These are phyloP conservation scores for Polymixis flavicincta DNA, from an alignment of 2,888 invertebrate genomes.

Conservation along the genomic window DNA sequence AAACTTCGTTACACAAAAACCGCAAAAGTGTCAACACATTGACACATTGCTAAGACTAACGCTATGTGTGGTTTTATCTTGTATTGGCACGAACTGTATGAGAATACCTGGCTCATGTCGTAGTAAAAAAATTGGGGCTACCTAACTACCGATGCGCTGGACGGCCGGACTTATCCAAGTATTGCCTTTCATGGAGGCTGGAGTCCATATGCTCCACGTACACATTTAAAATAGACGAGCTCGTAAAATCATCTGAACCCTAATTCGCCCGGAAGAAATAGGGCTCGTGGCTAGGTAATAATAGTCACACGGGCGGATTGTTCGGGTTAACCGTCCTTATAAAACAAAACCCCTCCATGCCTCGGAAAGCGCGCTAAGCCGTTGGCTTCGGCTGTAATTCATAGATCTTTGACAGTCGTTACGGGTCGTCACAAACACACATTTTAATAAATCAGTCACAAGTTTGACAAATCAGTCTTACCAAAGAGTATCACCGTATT, in stretches of 20 bases:
- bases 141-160: too few species aligned
- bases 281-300: too few species aligned
- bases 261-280: neutral
- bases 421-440: too few species aligned
- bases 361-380: too few species aligned
- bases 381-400: too few species aligned
- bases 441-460: too few species aligned
- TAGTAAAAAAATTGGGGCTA: neutral
- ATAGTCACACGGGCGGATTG: too few species aligned
- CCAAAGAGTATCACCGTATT: too few species aligned
- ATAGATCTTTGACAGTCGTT: too few species aligned
- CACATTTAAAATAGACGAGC: neutral
- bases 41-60: neutral
- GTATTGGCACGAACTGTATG: neutral
- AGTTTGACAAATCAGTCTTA: too few species aligned
- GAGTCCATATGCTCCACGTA: neutral
- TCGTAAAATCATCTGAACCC: neutral
- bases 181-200: neutral
- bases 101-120: neutral
- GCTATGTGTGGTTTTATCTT: neutral
- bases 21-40: neutral
- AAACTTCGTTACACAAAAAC: conserved; percentile 6
- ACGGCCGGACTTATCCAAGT: neutral
- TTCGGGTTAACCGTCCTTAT: too few species aligned
- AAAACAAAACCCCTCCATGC: too few species aligned